Evolutionary conservation across 1,140 invertebrate species (phyloP).

Genomic region (Hypsibius dujardini): DNA sequence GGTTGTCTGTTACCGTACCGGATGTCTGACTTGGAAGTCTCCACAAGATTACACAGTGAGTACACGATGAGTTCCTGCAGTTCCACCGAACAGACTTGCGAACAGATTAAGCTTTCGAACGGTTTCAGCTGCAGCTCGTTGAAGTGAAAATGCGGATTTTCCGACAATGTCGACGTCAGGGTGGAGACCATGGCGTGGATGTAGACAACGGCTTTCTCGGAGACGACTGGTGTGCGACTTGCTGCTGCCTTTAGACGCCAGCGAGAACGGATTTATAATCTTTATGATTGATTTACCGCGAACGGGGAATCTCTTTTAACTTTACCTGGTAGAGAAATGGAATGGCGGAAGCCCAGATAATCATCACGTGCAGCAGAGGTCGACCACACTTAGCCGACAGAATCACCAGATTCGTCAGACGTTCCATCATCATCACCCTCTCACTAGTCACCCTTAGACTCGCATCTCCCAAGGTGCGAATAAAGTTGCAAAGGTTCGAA

Average conservation of each 20-base stretch:
- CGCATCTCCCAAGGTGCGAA: neutral
- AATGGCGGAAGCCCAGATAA: neutral
- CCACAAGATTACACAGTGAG: slow-evolving; percentile 11
- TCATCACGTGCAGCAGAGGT: slow-evolving; percentile 13
- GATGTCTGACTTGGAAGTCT: slow-evolving; percentile 7
- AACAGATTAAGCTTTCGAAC: neutral
- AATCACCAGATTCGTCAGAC: slow-evolving; percentile 3
- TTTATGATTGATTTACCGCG: too few relatives aligned
- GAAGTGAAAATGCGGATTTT: slow-evolving; percentile 4
- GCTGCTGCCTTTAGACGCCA: neutral
- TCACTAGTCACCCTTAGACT: neutral
- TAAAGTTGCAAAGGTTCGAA: slow-evolving; percentile 11
- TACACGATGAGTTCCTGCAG: slow-evolving; percentile 9
- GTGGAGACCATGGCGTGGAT: neutral
- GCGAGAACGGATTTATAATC: neutral
- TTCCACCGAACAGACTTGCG: slow-evolving; percentile 3
- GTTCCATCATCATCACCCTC: neutral
- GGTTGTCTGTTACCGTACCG: too few relatives aligned
- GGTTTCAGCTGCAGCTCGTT: slow-evolving; percentile 16
- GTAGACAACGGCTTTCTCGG: neutral
- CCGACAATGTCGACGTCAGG: neutral
- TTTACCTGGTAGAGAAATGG: slow-evolving; percentile 12
- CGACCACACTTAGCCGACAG: slow-evolving; percentile 9
- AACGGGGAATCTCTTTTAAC: too few relatives aligned
- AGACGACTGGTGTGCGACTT: neutral